Conservation (phyloP, 1,140 invertebrate species). For the Steinernema feltiae region DNA sequence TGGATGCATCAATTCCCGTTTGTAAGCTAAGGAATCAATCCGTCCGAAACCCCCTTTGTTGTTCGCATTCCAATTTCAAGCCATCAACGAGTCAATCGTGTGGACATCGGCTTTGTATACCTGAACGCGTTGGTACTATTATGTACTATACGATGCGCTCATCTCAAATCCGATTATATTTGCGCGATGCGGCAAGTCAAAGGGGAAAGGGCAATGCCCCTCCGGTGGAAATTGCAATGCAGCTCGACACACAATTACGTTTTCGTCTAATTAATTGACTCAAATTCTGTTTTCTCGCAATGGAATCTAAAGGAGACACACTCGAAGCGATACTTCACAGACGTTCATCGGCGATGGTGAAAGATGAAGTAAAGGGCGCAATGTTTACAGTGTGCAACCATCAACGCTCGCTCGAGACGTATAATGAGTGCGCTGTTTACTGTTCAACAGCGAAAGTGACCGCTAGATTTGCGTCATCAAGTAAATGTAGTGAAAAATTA, state of each 20-base stretch:
- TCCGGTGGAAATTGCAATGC: not conserved
- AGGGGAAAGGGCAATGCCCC: not conserved
- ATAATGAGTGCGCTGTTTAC: conserved; percentile 9
- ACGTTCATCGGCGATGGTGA: not conserved
- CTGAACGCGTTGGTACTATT: not conserved
- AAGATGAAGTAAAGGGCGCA: not conserved
- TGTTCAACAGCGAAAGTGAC: not conserved
- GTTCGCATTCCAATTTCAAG: no score
- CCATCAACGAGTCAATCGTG: no score
- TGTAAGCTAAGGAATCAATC: not conserved
- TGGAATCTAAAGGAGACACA: not conserved
- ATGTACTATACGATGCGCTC: not conserved
- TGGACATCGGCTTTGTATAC: not conserved
- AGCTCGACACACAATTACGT: not conserved
- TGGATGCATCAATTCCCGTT: no score
- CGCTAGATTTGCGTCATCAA: not conserved
- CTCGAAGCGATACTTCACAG: conserved; percentile 1
- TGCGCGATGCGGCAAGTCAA: not conserved
- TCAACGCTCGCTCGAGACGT: conserved; percentile 6
- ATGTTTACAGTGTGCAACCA: not conserved
- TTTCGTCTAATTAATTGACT: not conserved
- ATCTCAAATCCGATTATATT: not conserved
- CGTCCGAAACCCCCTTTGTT: not conserved
- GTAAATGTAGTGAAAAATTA: not conserved
- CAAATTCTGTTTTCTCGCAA: not conserved